Conservation (phyloP, 1,140 invertebrate genomes). For the Drosophila pandora region DNA sequence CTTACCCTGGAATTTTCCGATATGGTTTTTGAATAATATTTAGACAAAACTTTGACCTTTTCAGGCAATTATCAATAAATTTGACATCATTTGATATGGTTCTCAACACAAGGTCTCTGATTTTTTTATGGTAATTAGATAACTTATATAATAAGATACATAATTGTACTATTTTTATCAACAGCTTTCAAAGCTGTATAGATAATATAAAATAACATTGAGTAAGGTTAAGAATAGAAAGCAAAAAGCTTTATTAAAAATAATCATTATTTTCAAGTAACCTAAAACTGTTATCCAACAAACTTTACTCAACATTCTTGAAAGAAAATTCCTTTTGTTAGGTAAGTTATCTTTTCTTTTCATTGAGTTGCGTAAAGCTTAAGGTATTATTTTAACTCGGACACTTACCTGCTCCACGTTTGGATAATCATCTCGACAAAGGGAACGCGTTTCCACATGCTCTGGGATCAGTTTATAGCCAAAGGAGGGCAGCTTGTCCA, state of each 20-base stretch:
- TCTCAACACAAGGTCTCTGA: not conserved
- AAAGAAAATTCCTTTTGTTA: too few relatives aligned
- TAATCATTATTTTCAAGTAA: not conserved
- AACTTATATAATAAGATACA: not conserved
- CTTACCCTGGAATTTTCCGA: slow-evolving; percentile 87
- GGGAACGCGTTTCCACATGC: slow-evolving; percentile 93
- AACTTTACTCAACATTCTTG: too few relatives aligned
- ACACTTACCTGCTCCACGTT: slow-evolving; percentile 91
- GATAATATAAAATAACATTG: slow-evolving; percentile 1
- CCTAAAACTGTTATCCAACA: not conserved
- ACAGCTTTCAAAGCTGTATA: not conserved
- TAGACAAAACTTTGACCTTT: not conserved
- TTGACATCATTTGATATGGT: not conserved
- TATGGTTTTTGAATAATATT: too few relatives aligned
- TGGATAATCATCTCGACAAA: slow-evolving; percentile 90
- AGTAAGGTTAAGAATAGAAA: not conserved
- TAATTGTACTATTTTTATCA: not conserved
- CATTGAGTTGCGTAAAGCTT: not conserved
- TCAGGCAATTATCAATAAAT: slow-evolving; percentile 1
- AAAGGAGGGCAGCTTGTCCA: slow-evolving; percentile 89
- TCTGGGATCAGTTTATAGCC: slow-evolving; percentile 93
- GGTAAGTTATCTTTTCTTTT: not conserved
- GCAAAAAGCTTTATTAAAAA: not conserved
- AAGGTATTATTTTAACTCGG: not conserved
- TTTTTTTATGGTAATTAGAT: not conserved